These are phyloP conservation scores for Alauda arvensis DNA, from an alignment of 2,797 vertebrate genomes.

Conservation along the genomic window DNA sequence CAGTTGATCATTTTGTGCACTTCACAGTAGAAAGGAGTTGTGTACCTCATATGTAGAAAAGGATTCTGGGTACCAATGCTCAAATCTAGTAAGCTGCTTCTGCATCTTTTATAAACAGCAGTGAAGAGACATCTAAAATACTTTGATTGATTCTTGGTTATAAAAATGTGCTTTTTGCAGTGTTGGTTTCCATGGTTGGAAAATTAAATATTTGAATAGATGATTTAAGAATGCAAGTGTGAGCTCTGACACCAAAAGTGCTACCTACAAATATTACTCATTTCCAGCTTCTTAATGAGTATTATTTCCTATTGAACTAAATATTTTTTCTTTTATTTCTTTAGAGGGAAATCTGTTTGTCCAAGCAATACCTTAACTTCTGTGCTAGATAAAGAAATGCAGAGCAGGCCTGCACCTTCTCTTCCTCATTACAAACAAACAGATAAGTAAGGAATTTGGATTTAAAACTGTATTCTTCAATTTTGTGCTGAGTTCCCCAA, in stretches of 20 bases:
- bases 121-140: not conserved
- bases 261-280: not conserved
- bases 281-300: not conserved
- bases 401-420: conserved; percentile 84
- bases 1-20: not conserved
- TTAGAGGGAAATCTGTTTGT: conserved; percentile 87
- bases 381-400: conserved; percentile 86
- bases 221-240: not conserved
- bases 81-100: not conserved
- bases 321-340: conserved; percentile 42
- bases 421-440: conserved; percentile 89
- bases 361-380: conserved; percentile 83
- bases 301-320: not conserved
- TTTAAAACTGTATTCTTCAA: not conserved
- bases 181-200: not conserved
- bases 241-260: not conserved
- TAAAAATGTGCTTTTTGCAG: not conserved
- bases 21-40: not conserved
- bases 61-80: not conserved
- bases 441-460: conserved; percentile 81
- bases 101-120: not conserved
- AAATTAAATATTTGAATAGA: not conserved
- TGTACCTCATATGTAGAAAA: not conserved
- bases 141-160: not conserved
- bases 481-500: not conserved